phyloP scores from a whole-genome alignment of 2,797 vertebrate genomes.

The Thunnus albacares region DNA sequence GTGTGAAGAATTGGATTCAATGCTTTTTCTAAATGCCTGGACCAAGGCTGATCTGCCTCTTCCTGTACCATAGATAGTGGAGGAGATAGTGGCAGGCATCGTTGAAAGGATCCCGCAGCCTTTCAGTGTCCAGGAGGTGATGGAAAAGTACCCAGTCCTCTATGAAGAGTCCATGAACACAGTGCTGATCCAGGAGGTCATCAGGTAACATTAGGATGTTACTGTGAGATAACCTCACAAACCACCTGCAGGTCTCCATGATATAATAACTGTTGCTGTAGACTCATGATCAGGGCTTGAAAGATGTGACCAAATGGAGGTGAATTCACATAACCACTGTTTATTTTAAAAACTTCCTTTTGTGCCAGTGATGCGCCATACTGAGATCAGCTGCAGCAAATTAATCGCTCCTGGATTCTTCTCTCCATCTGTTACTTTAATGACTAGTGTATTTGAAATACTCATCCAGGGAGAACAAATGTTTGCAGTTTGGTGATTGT shows the following conservation, averaged over 20 bases:
- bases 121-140: constrained; percentile 84
- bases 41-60: constrained; percentile 5
- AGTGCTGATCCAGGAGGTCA: constrained; percentile 92
- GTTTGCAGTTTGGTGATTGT: background rate
- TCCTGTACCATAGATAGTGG: constrained; percentile 85
- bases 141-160: constrained; percentile 88
- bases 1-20: background rate
- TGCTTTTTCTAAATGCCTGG: background rate
- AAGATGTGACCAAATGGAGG: background rate
- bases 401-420: background rate
- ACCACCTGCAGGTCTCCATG: background rate
- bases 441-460: background rate
- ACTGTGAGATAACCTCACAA: background rate
- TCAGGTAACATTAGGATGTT: constrained; percentile 84
- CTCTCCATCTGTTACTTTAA: background rate
- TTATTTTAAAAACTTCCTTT: background rate
- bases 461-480: background rate
- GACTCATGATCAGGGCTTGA: background rate
- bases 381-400: background rate
- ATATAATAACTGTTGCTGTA: background rate
- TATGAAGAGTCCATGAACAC: constrained; percentile 97
- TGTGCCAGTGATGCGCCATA: background rate
- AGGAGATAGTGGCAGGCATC: constrained; percentile 87
- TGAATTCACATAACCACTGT: background rate
- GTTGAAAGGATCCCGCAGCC: constrained; percentile 86